Evolutionary conservation across 2,888 invertebrate species (phyloP).

Genomic region (Dryadula phaetusa): DNA sequence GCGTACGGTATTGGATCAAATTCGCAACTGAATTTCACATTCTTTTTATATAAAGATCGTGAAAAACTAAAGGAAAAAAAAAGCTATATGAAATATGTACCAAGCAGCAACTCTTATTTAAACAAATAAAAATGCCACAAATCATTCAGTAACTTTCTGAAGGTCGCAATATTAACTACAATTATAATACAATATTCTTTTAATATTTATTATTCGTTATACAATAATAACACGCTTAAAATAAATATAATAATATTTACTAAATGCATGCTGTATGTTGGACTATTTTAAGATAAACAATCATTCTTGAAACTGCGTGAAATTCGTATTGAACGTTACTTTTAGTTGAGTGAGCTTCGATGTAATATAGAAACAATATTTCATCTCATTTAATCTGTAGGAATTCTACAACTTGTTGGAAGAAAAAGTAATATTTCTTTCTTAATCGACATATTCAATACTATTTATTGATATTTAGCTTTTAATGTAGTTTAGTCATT

Average conservation of each 20-base stretch:
- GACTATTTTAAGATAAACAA: constrained; percentile 6
- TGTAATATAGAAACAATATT: constrained; percentile 9
- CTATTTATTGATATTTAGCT: neutral
- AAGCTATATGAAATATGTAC: no score
- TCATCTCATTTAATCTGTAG: neutral
- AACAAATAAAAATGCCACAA: constrained; percentile 24
- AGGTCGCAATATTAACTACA: no score
- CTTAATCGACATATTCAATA: neutral
- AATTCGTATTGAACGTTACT: neutral
- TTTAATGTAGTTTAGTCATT: neutral
- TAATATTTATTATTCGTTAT: no score
- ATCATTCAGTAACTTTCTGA: no score
- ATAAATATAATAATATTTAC: no score
- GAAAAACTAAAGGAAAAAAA: constrained; percentile 30
- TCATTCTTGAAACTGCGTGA: neutral
- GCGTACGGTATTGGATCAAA: constrained; percentile 29
- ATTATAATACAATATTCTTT: no score
- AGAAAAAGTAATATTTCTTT: neutral
- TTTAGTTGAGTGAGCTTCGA: neutral
- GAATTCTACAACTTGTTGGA: neutral
- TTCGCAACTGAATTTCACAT: constrained; percentile 38
- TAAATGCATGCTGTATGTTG: no score
- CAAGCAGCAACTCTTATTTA: no score
- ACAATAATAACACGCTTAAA: no score
- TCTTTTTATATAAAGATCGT: no score